A percentile compares a stretch with the other conserved stretches of the same genome.
phyloP scores from a whole-genome alignment of 92 coral and sea anemone species.

The Pocillopora grandis region DNA sequence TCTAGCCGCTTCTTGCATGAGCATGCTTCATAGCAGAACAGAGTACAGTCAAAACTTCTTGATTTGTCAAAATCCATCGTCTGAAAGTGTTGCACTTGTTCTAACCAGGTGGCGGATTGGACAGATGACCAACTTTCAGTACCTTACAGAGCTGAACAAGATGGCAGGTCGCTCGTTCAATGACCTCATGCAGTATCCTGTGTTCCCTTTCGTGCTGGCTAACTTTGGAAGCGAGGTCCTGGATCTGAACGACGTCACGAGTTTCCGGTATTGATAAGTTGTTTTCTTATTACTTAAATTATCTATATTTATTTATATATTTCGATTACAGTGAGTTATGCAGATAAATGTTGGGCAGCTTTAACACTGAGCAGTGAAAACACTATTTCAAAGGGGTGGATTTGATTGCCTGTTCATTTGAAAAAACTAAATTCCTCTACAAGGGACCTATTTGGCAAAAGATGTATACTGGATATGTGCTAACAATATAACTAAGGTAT shows the following conservation, averaged over 20 bases:
- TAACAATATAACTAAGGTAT: background rate
- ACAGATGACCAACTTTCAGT: conserved; percentile 92
- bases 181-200: conserved; percentile 99
- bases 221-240: conserved; percentile 83
- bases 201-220: conserved; percentile 91
- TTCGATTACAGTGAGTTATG: too few species aligned
- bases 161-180: conserved; percentile 96
- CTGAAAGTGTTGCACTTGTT: background rate
- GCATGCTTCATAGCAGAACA: background rate
- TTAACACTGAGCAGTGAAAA: too few species aligned
- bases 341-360: too few species aligned
- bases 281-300: too few species aligned
- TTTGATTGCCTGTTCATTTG: background rate
- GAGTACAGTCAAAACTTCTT: background rate
- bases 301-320: too few species aligned
- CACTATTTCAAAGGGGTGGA: too few species aligned
- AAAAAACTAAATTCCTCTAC: background rate
- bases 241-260: conserved; percentile 75
- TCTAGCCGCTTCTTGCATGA: too few species aligned
- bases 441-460: background rate
- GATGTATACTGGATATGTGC: background rate
- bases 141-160: conserved; percentile 94
- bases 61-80: background rate
- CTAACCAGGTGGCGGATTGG: conserved; percentile 84
- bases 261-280: conserved; percentile 62